These are phyloP conservation scores for Drosophila erecta DNA, from an alignment of 1,140 invertebrate genomes.

Conservation along the genomic window DNA sequence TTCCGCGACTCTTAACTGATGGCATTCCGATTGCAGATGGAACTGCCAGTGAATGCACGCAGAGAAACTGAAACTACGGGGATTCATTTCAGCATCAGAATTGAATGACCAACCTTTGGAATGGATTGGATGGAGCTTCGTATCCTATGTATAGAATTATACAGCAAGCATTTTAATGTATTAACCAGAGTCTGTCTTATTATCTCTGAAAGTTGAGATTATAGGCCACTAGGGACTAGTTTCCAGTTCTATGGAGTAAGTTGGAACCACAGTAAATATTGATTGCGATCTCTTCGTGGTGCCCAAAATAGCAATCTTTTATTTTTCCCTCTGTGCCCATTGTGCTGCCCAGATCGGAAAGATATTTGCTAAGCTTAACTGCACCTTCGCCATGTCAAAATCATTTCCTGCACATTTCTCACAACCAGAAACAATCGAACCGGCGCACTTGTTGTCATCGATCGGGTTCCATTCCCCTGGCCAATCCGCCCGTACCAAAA, in stretches of 20 bases:
- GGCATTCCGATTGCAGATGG: constrained; percentile 40
- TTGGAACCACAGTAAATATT: not conserved
- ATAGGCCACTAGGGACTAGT: not conserved
- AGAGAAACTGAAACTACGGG: not conserved
- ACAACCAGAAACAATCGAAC: constrained; percentile 38
- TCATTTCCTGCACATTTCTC: constrained; percentile 36
- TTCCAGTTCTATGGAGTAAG: not conserved
- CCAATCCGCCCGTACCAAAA: constrained; percentile 1
- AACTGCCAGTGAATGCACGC: constrained; percentile 15
- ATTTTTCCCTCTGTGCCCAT: constrained; percentile 1
- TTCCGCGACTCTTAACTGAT: constrained; percentile 47
- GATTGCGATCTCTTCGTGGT: not conserved
- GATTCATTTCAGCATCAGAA: not conserved
- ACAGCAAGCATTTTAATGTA: too few species aligned
- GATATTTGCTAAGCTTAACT: constrained; percentile 25
- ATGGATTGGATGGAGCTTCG: too few species aligned
- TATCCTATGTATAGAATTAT: too few species aligned
- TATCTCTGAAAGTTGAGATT: not conserved
- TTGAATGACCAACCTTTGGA: not conserved
- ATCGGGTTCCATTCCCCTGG: constrained; percentile 23
- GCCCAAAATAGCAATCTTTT: not conserved
- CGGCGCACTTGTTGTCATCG: constrained; percentile 49
- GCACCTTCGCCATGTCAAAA: constrained; percentile 33
- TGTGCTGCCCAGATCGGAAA: constrained; percentile 12
- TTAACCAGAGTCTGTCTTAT: too few species aligned